These are phyloP conservation scores for Epinephelus lanceolatus DNA, from an alignment of 2,113 vertebrate genomes.

Conservation along the genomic window DNA sequence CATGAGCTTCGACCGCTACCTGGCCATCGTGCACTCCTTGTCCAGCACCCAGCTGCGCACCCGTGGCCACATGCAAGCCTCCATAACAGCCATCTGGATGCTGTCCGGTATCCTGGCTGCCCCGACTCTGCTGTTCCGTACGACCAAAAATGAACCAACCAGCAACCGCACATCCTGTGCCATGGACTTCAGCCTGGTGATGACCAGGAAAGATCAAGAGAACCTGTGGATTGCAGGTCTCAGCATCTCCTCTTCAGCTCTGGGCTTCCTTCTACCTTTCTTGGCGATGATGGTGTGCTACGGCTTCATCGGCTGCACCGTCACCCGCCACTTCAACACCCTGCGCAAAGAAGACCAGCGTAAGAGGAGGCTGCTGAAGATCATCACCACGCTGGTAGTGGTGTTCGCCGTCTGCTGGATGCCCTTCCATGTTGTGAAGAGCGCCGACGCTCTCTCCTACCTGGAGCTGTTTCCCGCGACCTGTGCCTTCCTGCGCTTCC, in stretches of 20 bases:
- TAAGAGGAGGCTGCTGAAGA: slow-evolving; percentile 87
- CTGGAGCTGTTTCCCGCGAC: slow-evolving; percentile 81
- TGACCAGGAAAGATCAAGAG: slow-evolving; percentile 65
- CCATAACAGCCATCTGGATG: slow-evolving; percentile 84
- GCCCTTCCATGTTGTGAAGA: slow-evolving; percentile 90
- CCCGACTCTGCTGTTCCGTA: slow-evolving; percentile 87
- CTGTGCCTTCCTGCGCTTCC: slow-evolving; percentile 83
- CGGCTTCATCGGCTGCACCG: slow-evolving; percentile 87
- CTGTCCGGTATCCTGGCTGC: slow-evolving; percentile 84
- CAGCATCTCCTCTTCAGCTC: slow-evolving; percentile 85
- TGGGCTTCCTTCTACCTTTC: slow-evolving; percentile 89
- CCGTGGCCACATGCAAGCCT: slow-evolving; percentile 75
- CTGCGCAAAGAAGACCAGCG: slow-evolving; percentile 86
- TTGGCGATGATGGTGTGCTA: slow-evolving; percentile 90
- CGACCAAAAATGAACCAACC: slow-evolving; percentile 63
- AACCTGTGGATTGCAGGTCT: slow-evolving; percentile 85
- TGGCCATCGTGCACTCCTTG: slow-evolving; percentile 88
- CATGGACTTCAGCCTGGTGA: slow-evolving; percentile 87
- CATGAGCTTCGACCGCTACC: slow-evolving; percentile 90
- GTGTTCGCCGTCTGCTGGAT: slow-evolving; percentile 90
- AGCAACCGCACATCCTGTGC: slow-evolving; percentile 84
- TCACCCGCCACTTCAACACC: slow-evolving; percentile 88
- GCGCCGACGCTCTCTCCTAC: slow-evolving; percentile 86
- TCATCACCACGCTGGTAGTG: slow-evolving; percentile 88
- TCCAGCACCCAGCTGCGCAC: slow-evolving; percentile 85